Evolutionary conservation across 2,797 vertebrate genomes (phyloP), one percentile per base, ranked within the genome.

Genomic region (Merluccius polli): DNA sequence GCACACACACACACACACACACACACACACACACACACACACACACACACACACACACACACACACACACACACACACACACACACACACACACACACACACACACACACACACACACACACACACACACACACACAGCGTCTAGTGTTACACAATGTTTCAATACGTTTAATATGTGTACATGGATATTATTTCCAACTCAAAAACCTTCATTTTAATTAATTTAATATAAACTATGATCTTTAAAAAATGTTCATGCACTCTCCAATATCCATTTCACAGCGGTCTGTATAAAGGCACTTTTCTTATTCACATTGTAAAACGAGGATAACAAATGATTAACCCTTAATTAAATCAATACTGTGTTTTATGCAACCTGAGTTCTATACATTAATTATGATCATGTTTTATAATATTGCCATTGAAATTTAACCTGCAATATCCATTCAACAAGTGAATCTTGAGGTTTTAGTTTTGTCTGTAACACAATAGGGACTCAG

Each of bases 151-250:
- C 52, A 52, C 48, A 52, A 52, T 52, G 18, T 52, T 52, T 52
- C 48, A 63, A 63, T 63, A 63, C 0, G n/a, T 63, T 63, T 63
- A 52, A 52, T 63, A 63, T 63, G 3, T 63, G 52, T 11, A 63
- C 8, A 63, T 24, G 24, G n/a, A 3, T 27, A 63, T 24, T 27
- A 63, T 24, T 63, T 63, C n/a, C n/a, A 63, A 63, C 52, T 7
- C 18, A 63, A 63, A 63, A 63, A 63, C 24, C 59, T 65, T 65
- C n/a, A 65, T 65, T 65, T 65, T 65, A 65, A 27, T 65, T 11
- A 65, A 65, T 12, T 65, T 27, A 0, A 29, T 65, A 65, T 65
- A 65, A 27, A 65, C n/a, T 59, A 59, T 24, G 21, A 59, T 24
- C 52, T 59, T n/a, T 10, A n/a, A 24, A 6, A 65, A 65, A n/a